These are phyloP conservation scores for Melieria crassipennis DNA, from an alignment of 2,888 invertebrate genomes.

Conservation along the genomic window DNA sequence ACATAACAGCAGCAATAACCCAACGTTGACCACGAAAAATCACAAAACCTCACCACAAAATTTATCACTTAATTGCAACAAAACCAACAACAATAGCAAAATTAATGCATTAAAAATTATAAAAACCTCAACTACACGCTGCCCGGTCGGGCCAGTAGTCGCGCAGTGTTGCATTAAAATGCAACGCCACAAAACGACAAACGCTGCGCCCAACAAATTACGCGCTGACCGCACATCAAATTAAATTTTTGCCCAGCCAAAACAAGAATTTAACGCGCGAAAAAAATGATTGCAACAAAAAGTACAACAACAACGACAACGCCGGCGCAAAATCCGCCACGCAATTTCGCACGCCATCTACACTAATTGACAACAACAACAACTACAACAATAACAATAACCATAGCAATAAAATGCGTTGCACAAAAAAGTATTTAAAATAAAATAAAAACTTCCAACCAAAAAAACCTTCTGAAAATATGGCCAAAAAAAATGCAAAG, in stretches of 20 bases:
- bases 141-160: neutral
- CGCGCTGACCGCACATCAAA: conserved; percentile 30
- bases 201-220: conserved; percentile 29
- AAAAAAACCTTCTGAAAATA: too few species aligned
- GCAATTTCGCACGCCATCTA: conserved; percentile 6
- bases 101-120: conserved; percentile 32
- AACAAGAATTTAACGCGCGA: neutral
- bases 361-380: conserved; percentile 8
- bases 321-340: neutral
- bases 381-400: conserved; percentile 10
- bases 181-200: conserved; percentile 26
- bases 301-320: neutral
- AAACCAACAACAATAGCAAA: neutral
- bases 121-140: conserved; percentile 6
- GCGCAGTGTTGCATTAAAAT: conserved; percentile 13
- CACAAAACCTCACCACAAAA: conserved; percentile 30
- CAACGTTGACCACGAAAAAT: conserved; percentile 8
- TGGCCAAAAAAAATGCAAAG: neutral
- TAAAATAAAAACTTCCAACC: too few species aligned
- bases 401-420: neutral
- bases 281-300: conserved; percentile 17
- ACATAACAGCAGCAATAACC: conserved; percentile 12
- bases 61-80: conserved; percentile 33
- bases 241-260: conserved; percentile 15
- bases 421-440: neutral